These are phyloP conservation scores for Heloderma charlesbogerti DNA, from an alignment of 2,113 vertebrate genomes.

Conservation along the genomic window DNA sequence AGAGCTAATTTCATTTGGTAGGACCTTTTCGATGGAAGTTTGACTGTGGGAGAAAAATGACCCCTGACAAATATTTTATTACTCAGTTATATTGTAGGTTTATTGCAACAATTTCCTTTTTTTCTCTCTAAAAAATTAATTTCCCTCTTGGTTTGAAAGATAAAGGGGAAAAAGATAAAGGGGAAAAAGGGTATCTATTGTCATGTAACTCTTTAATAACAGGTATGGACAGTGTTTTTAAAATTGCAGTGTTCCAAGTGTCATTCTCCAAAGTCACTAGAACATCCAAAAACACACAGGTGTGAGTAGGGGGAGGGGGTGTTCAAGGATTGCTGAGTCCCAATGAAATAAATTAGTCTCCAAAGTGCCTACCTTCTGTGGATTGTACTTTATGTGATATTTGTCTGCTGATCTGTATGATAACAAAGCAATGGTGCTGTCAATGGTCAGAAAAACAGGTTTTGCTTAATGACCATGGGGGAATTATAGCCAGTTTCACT, in stretches of 20 bases:
- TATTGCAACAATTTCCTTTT: not conserved
- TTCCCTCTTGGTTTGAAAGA: not conserved
- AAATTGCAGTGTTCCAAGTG: not conserved
- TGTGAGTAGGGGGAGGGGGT: not conserved
- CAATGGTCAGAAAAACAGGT: not conserved
- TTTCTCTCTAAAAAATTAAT: not conserved
- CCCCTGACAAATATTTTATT: not conserved
- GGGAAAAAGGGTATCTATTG: not conserved
- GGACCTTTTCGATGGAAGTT: not conserved
- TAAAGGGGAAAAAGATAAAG: not conserved
- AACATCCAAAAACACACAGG: not conserved
- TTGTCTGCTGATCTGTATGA: not conserved
- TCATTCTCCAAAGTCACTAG: not conserved
- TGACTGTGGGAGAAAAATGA: not conserved
- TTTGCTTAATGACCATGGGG: constrained; percentile 35
- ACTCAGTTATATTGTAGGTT: not conserved
- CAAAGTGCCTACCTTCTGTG: not conserved
- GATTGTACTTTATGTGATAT: not conserved
- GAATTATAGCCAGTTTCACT: constrained; percentile 26
- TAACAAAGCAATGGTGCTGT: not conserved
- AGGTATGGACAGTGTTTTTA: not conserved
- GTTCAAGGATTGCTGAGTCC: not conserved
- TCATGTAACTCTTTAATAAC: not conserved
- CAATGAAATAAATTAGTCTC: not conserved
- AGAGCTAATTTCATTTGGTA: not conserved